Base-by-base conservation (phyloP, 2,797 vertebrate species). In the Sylvilagus floridanus region DNA sequence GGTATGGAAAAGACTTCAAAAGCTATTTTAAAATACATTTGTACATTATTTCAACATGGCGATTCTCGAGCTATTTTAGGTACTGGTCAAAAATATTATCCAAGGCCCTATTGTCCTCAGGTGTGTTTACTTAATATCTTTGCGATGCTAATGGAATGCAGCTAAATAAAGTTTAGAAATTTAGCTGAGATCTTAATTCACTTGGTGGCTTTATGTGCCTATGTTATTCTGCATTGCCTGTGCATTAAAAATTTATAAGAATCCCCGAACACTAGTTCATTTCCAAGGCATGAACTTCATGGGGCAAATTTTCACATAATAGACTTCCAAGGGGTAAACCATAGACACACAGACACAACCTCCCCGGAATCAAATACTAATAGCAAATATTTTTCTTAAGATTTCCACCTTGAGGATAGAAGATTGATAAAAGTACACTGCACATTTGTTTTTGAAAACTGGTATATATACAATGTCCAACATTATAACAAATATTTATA, bases 181-280 rank as follows among this genome's bases (percentile, higher is more conserved):
- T 78, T 91, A 72, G 4, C 52, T 82, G 81, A 60, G 83, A 73
- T 96, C 72, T 87, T 84, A 82, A 93, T 91, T 96, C 88, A 90
- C 54, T 66, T 87, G 63, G 79, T 91, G 71, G 50, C 63, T 93
- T 96, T 87, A 69, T 11, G 42, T 69, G 89, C 42, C 91, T 87
- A 69, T 13, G 0, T 75, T 66, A 75, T 1, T 88, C 9, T 47
- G 1, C 81, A 71, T 87, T 81, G 91, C 86, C 84, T 30, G 17
- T 35, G n/a, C 88, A 96, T 94, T 72, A 66, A 84, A 97, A 97
- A 24, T 71, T 92, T 88, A 88, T 95, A 97, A 75, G 19, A 35
- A 79, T 90, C 50, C 50, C 47, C 73, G 65, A 86, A 54, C 50
- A 90, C n/a, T 32, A 84, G 91, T 96, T 97, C 77, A 22, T 79